Conservation (phyloP, 2,113 vertebrate species). For the Phaetusa simplex region DNA sequence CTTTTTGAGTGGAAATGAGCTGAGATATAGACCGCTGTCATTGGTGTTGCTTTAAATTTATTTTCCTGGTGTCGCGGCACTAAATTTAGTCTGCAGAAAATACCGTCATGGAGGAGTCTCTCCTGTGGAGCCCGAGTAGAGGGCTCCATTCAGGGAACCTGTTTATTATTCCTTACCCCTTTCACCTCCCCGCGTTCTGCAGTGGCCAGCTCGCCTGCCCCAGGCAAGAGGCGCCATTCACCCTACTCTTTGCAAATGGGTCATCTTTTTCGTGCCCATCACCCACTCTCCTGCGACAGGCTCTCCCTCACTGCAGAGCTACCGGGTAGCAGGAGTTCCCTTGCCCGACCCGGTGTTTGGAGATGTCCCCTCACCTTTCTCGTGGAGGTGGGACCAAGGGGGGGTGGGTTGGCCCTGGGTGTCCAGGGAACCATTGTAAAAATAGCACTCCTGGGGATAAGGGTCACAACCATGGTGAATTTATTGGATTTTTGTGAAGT, state of each 20-base stretch:
- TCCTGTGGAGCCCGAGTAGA: neutral
- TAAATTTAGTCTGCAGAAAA: neutral
- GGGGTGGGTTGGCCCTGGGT: neutral
- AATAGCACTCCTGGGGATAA: neutral
- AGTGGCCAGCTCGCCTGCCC: neutral
- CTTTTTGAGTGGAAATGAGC: neutral
- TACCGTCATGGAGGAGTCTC: neutral
- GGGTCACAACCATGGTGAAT: neutral
- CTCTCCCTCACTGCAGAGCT: neutral
- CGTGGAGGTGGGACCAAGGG: accelerated
- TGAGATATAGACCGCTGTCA: neutral
- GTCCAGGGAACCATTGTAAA: neutral
- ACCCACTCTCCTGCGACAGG: neutral
- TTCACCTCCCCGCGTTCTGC: neutral
- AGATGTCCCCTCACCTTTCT: neutral
- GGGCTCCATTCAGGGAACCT: neutral
- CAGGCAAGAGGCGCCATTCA: neutral
- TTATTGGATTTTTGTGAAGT: neutral
- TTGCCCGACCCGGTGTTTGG: neutral
- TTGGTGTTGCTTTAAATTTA: neutral
- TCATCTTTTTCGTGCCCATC: neutral
- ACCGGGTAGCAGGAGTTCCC: neutral
- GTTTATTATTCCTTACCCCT: neutral
- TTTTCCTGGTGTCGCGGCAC: neutral
- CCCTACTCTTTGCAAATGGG: neutral